Evolutionary conservation across 2,797 vertebrate species (phyloP).

Genomic region (Coracias cyanogaster): DNA sequence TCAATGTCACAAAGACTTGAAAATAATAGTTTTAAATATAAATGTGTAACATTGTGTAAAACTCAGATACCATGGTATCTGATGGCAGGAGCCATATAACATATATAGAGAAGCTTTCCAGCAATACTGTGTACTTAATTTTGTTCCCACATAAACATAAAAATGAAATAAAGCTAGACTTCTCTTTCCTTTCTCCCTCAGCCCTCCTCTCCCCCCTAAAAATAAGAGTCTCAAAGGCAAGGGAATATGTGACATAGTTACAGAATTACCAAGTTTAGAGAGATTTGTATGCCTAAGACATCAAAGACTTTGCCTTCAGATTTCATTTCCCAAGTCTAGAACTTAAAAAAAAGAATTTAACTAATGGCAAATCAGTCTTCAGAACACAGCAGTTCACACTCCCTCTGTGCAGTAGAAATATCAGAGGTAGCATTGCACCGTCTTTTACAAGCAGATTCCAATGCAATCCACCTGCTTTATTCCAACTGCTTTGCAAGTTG

Average conservation of each 20-base stretch:
- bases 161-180: not conserved
- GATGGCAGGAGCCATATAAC: not conserved
- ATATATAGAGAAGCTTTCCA: not conserved
- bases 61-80: not conserved
- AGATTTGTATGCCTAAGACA: not conserved
- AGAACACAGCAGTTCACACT: not conserved
- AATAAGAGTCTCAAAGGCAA: not conserved
- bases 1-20: conserved; percentile 1
- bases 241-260: not conserved
- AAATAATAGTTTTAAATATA: not conserved
- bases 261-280: not conserved
- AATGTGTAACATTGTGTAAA: not conserved
- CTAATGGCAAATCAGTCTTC: not conserved
- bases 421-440: not conserved
- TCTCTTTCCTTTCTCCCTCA: not conserved
- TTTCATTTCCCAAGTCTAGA: not conserved
- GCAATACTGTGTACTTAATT: not conserved
- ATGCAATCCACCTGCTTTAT: not conserved
- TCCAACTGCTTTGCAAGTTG: not conserved
- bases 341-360: not conserved
- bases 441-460: not conserved
- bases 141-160: not conserved
- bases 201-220: rapidly evolving
- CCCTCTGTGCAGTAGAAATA: not conserved
- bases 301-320: not conserved